Conservation (phyloP, 2,113 vertebrate genomes). For the Tonatia bakeri region DNA sequence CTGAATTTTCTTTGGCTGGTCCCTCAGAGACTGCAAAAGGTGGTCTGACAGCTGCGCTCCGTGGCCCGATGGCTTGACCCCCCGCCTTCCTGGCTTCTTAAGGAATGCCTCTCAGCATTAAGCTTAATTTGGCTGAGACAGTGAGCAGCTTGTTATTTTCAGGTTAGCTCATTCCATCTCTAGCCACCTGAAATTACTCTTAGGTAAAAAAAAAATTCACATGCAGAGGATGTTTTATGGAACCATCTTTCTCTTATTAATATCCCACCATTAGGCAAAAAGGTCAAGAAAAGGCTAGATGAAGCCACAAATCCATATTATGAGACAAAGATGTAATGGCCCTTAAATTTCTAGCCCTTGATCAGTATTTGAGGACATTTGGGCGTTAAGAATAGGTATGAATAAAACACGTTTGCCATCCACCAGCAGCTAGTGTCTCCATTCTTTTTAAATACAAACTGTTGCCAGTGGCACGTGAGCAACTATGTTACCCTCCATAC, state of each 20-base stretch:
- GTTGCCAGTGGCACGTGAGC: neutral
- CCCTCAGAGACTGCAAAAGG: slow-evolving; percentile 77
- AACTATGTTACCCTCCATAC: neutral
- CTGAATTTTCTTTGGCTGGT: slow-evolving; percentile 76
- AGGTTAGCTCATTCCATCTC: slow-evolving; percentile 61
- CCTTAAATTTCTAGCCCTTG: slow-evolving; percentile 2
- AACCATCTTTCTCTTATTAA: slow-evolving; percentile 51
- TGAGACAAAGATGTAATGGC: slow-evolving; percentile 28
- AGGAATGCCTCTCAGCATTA: slow-evolving; percentile 77
- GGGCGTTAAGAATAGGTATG: neutral
- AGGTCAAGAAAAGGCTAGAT: slow-evolving; percentile 45
- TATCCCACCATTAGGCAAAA: slow-evolving; percentile 53
- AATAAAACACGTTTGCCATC: neutral
- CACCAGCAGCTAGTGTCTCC: neutral
- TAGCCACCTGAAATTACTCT: slow-evolving; percentile 63
- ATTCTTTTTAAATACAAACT: slow-evolving; percentile 35
- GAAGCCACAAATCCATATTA: slow-evolving; percentile 33
- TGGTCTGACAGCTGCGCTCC: slow-evolving; percentile 67
- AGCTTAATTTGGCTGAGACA: slow-evolving; percentile 68
- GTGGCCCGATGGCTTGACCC: slow-evolving; percentile 69
- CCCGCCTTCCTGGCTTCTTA: slow-evolving; percentile 70
- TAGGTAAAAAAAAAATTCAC: slow-evolving; percentile 28
- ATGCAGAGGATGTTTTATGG: slow-evolving; percentile 58
- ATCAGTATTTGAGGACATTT: slow-evolving; percentile 28
- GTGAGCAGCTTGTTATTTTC: slow-evolving; percentile 68